Percentiles rank a stretch among this genome's conserved stretches.
Evolutionary conservation across 23 tunicate species (phyloP).

Genomic region (Ascidia mentula): DNA sequence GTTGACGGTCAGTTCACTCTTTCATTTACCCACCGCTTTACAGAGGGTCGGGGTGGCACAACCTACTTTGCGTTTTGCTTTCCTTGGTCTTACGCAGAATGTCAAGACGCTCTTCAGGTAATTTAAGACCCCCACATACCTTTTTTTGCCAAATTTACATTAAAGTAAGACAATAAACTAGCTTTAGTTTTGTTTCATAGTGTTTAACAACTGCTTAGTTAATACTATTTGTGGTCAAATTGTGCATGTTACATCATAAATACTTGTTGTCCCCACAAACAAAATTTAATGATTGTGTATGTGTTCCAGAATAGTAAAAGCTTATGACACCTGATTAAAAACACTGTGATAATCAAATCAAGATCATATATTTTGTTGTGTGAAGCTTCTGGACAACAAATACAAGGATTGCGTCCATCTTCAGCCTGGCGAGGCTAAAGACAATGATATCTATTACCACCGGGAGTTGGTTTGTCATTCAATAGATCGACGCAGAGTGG

Average conservation of each 20-base stretch:
- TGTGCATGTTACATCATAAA: too few species aligned
- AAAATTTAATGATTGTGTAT: too few species aligned
- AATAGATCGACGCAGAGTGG: slow-evolving; percentile 71
- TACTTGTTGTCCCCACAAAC: too few species aligned
- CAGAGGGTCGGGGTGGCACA: slow-evolving; percentile 77
- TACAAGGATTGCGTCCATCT: slow-evolving; percentile 42
- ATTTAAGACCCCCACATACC: not conserved
- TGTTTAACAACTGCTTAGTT: too few species aligned
- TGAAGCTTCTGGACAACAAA: slow-evolving; percentile 55
- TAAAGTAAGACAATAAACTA: too few species aligned
- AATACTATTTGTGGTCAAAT: too few species aligned
- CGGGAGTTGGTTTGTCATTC: slow-evolving; percentile 74
- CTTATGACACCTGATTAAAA: too few species aligned
- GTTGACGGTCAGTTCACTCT: slow-evolving; percentile 86
- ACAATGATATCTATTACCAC: slow-evolving; percentile 79
- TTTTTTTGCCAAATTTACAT: too few species aligned
- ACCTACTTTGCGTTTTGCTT: slow-evolving; percentile 93
- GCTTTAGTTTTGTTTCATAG: too few species aligned
- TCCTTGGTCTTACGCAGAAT: slow-evolving; percentile 84
- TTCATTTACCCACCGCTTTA: slow-evolving; percentile 74
- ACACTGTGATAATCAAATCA: too few species aligned
- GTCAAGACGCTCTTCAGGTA: slow-evolving; percentile 71
- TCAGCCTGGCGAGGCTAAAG: slow-evolving; percentile 46
- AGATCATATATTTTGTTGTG: too few species aligned
- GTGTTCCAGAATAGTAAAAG: too few species aligned